Evolutionary conservation across 2,113 vertebrate species (phyloP), one percentile per base, ranked within the genome.

Genomic region (Scolopax mira): DNA sequence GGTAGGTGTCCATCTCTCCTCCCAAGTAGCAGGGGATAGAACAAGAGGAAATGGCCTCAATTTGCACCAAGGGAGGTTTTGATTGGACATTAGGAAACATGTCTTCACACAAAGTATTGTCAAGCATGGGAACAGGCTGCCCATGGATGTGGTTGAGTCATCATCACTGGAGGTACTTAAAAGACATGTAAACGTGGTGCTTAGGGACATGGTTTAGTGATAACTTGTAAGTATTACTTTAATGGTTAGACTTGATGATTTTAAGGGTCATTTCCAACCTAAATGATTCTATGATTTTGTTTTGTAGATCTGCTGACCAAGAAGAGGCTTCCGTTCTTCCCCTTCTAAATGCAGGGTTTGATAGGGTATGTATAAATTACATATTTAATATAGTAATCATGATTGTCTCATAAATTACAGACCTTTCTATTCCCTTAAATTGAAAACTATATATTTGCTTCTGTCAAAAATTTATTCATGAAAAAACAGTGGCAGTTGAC

Each of bases 291-390:
- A 18, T 79, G 54, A n/a, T 44, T 97, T 96, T 97, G 35, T 95
- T 97, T 95, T 95, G 42, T 97, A 99, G 99, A 93, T 98, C 97
- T n/a, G 95, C 97, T 71, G 98, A 98, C 90, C 98, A 98, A 93
- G 99, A 99, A 85, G 99, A 99, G 96, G 93, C 97, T 46, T 99
- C 99, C 23, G 98, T 99, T 86, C 98, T 99, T 87, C 98, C 99
- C 65, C 98, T 99, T 88, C 98, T 99, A 87, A 98, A 98, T 44
- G 98, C 98, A 79, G 99, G 99, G 97, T 99, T 99, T 93, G 98
- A 98, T 95, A 98, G 99, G 97, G 99, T 99, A 98, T 10, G 99
- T 98, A 90, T 37, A 54, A 48, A 44, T 39, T 52, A 35, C 23
- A 11, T 75, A 6, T 67, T 41, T 49, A 58, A 70, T 80, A 30